These are phyloP conservation scores for Thereuonema tuberculata DNA, from an alignment of 1,140 invertebrate species.

Conservation along the genomic window DNA sequence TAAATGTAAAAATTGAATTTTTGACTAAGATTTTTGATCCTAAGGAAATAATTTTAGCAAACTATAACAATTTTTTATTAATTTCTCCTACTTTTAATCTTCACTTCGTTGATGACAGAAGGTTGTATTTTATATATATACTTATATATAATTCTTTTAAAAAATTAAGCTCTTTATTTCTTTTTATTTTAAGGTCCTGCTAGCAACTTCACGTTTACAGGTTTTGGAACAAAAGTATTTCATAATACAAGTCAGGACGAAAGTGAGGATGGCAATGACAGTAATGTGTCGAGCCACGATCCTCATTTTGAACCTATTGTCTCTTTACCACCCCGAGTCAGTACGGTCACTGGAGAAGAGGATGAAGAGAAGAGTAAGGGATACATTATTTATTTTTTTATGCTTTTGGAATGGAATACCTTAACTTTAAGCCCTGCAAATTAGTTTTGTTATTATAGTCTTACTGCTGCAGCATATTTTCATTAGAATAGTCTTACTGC, in stretches of 20 bases:
- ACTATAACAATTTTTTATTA: no score
- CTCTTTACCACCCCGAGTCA: constrained; percentile 26
- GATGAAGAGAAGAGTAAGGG: constrained; percentile 20
- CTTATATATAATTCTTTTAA: no score
- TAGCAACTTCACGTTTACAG: constrained; percentile 1
- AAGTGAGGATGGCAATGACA: neutral
- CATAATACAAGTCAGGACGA: neutral
- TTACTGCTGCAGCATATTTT: no score
- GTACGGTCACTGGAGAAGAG: constrained; percentile 27
- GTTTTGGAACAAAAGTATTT: constrained; percentile 12
- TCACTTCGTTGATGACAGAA: no score
- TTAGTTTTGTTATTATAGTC: no score
- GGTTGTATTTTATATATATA: no score
- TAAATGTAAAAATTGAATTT: no score
- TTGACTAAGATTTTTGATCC: no score
- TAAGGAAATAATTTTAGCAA: no score
- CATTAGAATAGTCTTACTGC: no score
- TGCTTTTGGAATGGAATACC: constrained; percentile 29
- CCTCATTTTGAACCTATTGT: constrained; percentile 27
- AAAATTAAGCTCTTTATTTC: neutral
- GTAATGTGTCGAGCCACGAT: constrained; percentile 3
- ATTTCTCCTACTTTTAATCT: no score
- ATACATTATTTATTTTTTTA: constrained; percentile 14
- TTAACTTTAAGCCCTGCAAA: no score
- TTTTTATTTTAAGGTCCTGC: neutral